phyloP scores from a whole-genome alignment of 64 coral and sea anemone species.

The Trachythela sp. region DNA sequence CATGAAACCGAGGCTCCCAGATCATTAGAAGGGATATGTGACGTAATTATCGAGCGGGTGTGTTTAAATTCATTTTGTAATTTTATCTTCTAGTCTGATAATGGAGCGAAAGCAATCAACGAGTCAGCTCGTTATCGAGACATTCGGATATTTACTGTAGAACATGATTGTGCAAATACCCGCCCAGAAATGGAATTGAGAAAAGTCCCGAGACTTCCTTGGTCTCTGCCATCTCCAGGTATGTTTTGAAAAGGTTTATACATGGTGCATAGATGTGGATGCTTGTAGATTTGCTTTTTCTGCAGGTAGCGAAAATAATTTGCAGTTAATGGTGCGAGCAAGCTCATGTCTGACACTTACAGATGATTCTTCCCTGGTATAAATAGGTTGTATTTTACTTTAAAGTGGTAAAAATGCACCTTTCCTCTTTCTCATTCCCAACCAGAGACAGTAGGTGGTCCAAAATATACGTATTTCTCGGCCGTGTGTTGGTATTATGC shows the following conservation, averaged over 20 bases:
- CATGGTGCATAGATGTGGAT: too few species aligned
- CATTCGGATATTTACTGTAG: slow-evolving; percentile 84
- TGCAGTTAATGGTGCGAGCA: background rate
- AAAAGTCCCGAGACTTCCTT: slow-evolving; percentile 57
- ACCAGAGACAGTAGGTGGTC: slow-evolving; percentile 72
- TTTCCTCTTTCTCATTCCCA: background rate
- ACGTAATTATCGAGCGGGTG: too few species aligned
- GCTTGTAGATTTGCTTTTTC: too few species aligned
- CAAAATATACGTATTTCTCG: slow-evolving; percentile 77
- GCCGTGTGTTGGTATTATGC: slow-evolving; percentile 98
- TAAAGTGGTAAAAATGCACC: background rate
- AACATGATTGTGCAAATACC: slow-evolving; percentile 6
- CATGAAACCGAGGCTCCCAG: background rate
- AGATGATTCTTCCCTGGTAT: too few species aligned
- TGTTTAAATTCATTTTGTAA: background rate
- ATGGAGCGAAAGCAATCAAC: slow-evolving; percentile 67
- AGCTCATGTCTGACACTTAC: too few species aligned
- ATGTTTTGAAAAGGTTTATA: too few species aligned
- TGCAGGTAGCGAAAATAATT: too few species aligned
- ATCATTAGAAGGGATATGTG: too few species aligned
- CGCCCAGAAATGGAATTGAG: slow-evolving; percentile 67
- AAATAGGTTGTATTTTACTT: too few species aligned
- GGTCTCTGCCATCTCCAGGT: slow-evolving; percentile 86
- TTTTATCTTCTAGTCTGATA: slow-evolving; percentile 18
- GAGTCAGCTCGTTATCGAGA: slow-evolving; percentile 63